Evolutionary conservation across 2,113 vertebrate genomes (phyloP).

Genomic region (Dasyurus viverrinus): DNA sequence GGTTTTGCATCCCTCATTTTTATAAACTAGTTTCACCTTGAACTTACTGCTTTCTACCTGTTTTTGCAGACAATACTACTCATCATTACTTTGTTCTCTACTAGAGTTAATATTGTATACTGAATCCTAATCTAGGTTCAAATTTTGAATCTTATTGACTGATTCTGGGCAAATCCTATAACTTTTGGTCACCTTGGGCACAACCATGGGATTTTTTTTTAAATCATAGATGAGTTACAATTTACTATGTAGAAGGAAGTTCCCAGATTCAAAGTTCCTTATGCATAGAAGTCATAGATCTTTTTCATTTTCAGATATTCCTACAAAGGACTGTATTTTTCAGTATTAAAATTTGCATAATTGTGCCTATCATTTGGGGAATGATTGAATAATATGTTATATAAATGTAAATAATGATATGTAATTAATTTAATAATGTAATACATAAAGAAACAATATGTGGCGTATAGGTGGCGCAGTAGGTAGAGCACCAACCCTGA

Average conservation of each 20-base stretch:
- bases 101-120: background rate
- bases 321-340: background rate
- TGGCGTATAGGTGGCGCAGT: too few species aligned
- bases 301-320: background rate
- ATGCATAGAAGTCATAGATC: background rate
- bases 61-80: constrained; percentile 36
- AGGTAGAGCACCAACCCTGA: too few species aligned
- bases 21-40: constrained; percentile 14
- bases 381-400: background rate
- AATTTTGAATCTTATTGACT: background rate
- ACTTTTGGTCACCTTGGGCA: background rate
- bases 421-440: background rate
- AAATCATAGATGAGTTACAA: background rate
- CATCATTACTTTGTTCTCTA: background rate
- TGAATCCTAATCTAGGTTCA: background rate
- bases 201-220: background rate
- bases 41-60: constrained; percentile 32
- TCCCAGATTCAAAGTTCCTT: background rate
- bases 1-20: background rate
- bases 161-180: background rate
- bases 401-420: background rate
- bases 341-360: background rate
- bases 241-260: background rate
- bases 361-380: background rate
- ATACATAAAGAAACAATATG: background rate